Evolutionary conservation across 2,113 vertebrate genomes (phyloP), one percentile per base, ranked within the genome.

Genomic region (Fregata magnificens): DNA sequence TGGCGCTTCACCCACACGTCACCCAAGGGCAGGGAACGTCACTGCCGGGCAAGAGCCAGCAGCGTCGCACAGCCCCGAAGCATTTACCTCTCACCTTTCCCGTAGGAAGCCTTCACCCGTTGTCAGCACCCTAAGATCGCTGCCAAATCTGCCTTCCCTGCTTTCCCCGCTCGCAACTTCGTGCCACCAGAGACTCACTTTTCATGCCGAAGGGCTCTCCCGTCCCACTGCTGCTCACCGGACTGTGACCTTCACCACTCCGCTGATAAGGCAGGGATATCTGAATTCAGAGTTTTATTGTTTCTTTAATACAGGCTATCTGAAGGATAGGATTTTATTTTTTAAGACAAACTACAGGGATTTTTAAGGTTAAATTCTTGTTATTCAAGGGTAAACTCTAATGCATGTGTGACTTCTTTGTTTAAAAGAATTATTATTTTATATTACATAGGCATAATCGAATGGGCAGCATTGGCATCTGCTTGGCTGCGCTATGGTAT

Each of bases 331-430:
- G 81, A 21, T 91, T 97, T 93, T 81, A n/a, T 88, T 95, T 95
- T 93, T 80, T 78, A 70, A 90, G 59, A 83, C n/a, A 59, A 86
- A 66, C 76, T 14, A 16, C 0, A 0, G 81, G 74, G 36, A 19
- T 87, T 94, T 97, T 91, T 86, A 93, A 86, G 65, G 83, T 91
- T 78, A 63, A 95, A 91, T 92, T 90, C 45, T 94, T 90, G 59
- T 50, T 93, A 40, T 63, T 76, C 45, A 7, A 73, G 86, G 65
- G 70, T 81, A 56, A 92, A 47, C 28, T 47, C 31, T 47, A 63
- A 71, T 18, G 89, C 77, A 65, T 10, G 52, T 49, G 36, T 49
- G 90, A 82, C 29, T 82, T 84, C 56, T 85, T 94, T 95, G 59
- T 93, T 89, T 55, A 70, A 80, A 85, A 82, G 69, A 88, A 28